Conservation (phyloP, 2,797 vertebrate species). For the Sebastolobus alascanus region DNA sequence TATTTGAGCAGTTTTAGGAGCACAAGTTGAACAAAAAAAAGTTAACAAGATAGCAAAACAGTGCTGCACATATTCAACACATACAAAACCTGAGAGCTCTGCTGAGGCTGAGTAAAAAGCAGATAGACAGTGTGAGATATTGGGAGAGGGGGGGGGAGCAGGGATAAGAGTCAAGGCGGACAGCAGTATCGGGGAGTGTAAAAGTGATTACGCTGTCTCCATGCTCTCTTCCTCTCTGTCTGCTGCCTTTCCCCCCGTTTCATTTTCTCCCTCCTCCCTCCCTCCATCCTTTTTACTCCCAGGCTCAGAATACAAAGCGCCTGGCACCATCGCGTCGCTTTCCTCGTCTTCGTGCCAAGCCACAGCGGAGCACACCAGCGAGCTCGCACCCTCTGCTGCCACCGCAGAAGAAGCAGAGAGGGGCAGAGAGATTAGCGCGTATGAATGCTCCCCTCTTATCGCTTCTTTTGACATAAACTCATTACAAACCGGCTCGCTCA, state of each 20-base stretch:
- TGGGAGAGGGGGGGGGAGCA: conserved; percentile 14
- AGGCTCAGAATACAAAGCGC: conserved; percentile 72
- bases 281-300: conserved; percentile 48
- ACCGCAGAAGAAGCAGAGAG: conserved; percentile 49
- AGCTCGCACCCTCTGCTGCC: conserved; percentile 46
- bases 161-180: conserved; percentile 57
- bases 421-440: conserved; percentile 69
- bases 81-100: conserved; percentile 34
- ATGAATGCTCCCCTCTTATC: conserved; percentile 68
- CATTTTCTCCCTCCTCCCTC: conserved; percentile 34
- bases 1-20: conserved; percentile 60
- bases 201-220: conserved; percentile 71
- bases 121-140: conserved; percentile 40
- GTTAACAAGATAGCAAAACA: conserved; percentile 45
- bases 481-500: conserved; percentile 52
- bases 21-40: conserved; percentile 31
- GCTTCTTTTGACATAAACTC: conserved; percentile 66
- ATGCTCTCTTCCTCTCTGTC: conserved; percentile 48
- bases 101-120: conserved; percentile 29
- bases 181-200: conserved; percentile 54
- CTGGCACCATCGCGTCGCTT: conserved; percentile 69
- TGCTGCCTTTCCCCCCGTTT: conserved; percentile 37
- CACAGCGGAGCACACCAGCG: conserved; percentile 49
- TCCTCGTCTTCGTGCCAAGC: conserved; percentile 66
- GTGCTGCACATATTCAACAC: conserved; percentile 6